Evolutionary conservation across 2,888 invertebrate genomes (phyloP), one percentile per base, ranked within the genome.

Genomic region (Oscheius myriophilus): DNA sequence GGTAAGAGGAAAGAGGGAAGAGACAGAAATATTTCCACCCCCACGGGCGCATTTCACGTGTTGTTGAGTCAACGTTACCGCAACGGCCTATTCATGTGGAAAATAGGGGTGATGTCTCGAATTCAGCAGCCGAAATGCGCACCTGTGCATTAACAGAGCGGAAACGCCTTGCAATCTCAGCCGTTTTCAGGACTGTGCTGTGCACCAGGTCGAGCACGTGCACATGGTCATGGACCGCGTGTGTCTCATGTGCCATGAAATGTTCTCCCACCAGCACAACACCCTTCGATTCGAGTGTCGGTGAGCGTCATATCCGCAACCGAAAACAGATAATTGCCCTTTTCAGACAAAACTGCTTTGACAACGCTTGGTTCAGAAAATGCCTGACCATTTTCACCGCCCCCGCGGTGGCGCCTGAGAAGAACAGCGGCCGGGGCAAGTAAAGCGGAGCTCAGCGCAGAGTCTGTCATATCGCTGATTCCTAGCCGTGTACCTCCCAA

Each of bases 181-280:
- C 18, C 11, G 23, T 49, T 49, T 46, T 49, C 65, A 77, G 75
- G 68, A 73, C 55, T 73, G 73, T 59, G 64, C 46, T 7, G 42
- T 62, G 2, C 58, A 70, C 33, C 66, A 73, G 23, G 39, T 67
- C 42, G 75, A 75, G 42, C 71, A 72, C 62, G 70, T 79, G 46
- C 74, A 77, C 54, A 68, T 67, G 26, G 70, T 79, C 23, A 77
- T 79, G 74, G 75, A 77, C 58, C 57, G 75, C 25, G 75, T 80
- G 14, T 80, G 80, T 53, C 51, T 68, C 45, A 57, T 78, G 69
- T 80, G 80, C 52, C 78, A 80, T 49, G 80, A 80, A 58, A 59
- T 76, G 63, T 74, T 63, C 21, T 69, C 71, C 2, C 78, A 78
- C 52, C 59, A 69, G 33, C 64, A 62, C 2, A 72, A 70, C 11